These are phyloP conservation scores for Leptarthrus brevirostris DNA, from an alignment of 2,888 invertebrate species.

Conservation along the genomic window DNA sequence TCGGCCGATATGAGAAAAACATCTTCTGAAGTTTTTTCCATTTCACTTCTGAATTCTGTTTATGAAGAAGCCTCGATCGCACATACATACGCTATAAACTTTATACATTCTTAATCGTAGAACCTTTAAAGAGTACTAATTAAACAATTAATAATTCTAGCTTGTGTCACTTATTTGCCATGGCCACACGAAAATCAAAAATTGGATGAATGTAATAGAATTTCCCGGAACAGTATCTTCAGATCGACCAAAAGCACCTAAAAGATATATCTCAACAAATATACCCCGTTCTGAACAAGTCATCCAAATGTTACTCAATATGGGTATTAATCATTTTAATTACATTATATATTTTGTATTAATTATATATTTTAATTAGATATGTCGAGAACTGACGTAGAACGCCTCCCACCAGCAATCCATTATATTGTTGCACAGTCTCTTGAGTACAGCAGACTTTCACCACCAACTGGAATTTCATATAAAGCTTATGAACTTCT, in stretches of 20 bases:
- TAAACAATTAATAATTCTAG: slow-evolving; percentile 53
- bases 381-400: slow-evolving; percentile 72
- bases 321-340: slow-evolving; percentile 58
- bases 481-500: slow-evolving; percentile 76
- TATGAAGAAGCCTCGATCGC: no score
- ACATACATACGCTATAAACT: no score
- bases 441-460: slow-evolving; percentile 75
- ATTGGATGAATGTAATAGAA: slow-evolving; percentile 63
- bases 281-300: slow-evolving; percentile 62
- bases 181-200: slow-evolving; percentile 61
- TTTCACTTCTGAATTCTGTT: no score
- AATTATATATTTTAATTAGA: no score
- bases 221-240: slow-evolving; percentile 60
- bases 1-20: no score
- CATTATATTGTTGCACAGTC: slow-evolving; percentile 76
- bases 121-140: no score
- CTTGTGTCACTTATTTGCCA: slow-evolving; percentile 62
- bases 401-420: slow-evolving; percentile 76
- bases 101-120: no score
- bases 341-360: no score
- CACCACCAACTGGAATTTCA: slow-evolving; percentile 79
- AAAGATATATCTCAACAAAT: slow-evolving; percentile 61
- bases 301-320: slow-evolving; percentile 63
- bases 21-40: no score
- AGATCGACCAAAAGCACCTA: slow-evolving; percentile 58